Evolutionary conservation across 2,113 vertebrate genomes (phyloP).

Genomic region (Onychorhynchus coronatus): DNA sequence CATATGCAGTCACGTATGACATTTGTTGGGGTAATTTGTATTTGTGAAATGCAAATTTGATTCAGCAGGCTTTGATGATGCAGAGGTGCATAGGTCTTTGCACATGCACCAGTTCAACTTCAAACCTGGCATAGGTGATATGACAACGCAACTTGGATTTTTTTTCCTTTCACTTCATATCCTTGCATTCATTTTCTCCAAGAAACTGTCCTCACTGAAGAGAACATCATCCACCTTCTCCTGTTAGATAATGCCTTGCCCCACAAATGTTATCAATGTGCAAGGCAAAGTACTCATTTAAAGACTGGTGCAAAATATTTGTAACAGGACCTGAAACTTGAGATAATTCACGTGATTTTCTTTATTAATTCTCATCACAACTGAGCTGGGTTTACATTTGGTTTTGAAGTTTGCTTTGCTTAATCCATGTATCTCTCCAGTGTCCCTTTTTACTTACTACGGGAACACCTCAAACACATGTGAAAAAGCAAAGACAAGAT

Average conservation of each 20-base stretch:
- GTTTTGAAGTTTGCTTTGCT: not conserved
- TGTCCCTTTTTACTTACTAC: not conserved
- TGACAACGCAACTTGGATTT: not conserved
- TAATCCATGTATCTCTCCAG: not conserved
- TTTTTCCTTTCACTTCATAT: not conserved
- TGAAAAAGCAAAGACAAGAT: not conserved
- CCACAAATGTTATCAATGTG: not conserved
- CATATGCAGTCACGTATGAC: not conserved
- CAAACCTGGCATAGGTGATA: not conserved
- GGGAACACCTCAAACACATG: not conserved
- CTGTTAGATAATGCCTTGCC: not conserved
- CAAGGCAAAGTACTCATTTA: not conserved
- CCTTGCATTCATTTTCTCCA: not conserved
- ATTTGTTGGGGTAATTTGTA: not conserved
- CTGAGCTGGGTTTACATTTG: not conserved
- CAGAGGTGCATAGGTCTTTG: not conserved
- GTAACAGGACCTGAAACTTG: not conserved
- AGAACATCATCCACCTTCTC: not conserved
- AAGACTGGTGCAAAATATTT: not conserved
- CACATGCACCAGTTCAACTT: not conserved
- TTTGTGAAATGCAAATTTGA: not conserved
- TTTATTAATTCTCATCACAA: not conserved
- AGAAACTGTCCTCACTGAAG: not conserved
- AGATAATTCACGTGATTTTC: not conserved
- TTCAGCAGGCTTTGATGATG: not conserved